Evolutionary conservation across 37 sponge, comb jelly and placozoan species (phyloP), one percentile per base, ranked within the genome.

Genomic region (Aphrocallistes beatrix): DNA sequence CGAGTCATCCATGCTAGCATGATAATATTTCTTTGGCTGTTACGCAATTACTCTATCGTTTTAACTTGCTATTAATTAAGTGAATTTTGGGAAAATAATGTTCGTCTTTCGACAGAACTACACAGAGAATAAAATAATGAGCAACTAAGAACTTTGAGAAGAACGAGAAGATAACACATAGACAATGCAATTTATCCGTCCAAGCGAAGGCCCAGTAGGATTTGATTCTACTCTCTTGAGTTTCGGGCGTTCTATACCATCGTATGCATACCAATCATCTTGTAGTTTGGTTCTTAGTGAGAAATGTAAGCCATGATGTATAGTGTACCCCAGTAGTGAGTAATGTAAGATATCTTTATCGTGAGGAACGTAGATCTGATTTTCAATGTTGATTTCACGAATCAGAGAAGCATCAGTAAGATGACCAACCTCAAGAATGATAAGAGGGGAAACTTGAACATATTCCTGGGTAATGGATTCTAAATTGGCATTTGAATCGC

Each of bases 191-290:
- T 60, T 60, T 60, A 60, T 60, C n/a, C 75, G 75, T 25, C 75
- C 34, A 60, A n/a, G n/a, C n/a, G n/a, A n/a, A n/a, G n/a, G n/a
- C n/a, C n/a, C n/a, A n/a, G n/a, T 60, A 60, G 8, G 3, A 32
- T 60, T 60, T 21, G n/a, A 19, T 1, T 60, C 75, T 60, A 60
- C 1, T 60, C 75, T 60, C 21, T 19, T 60, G 28, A 60, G 34
- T 60, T 32, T 60, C n/a, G 75, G 75, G 28, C 75, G 8, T 60
- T 32, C 75, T 30, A 60, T 60, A 60, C 75, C 75, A 60, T 60
- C 75, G 17, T 60, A 60, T 19, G 32, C 75, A 30, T 60, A 28
- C 75, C 21, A 60, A 60, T 25, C n/a, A 60, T 60, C n/a, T 13
- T 60, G 28, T 19, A 60, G 10, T 60, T 30, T 60, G 25, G n/a